Base-by-base conservation (phyloP, 2,113 vertebrate species). In the Varanus komodoensis region DNA sequence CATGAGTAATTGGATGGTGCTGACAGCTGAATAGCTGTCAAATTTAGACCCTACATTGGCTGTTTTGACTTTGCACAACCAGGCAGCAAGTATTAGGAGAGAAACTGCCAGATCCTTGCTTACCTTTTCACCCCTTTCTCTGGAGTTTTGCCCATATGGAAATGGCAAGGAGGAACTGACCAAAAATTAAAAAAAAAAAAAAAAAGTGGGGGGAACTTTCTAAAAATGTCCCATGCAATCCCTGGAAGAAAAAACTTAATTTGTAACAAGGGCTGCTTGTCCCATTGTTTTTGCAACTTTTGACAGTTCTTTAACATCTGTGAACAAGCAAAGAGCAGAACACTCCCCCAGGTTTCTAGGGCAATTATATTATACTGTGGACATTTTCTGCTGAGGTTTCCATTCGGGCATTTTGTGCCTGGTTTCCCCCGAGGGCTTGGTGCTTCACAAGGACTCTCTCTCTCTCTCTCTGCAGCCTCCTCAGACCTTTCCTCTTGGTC, bases 1-100 rank as follows among this genome's bases (percentile, higher is more conserved):
- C 92, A 91, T 92, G 92, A 92, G 91, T 98, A 98, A 98, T 98
- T 97, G 97, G 96, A 91, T 97, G 81, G 96, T 91, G 97, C 97
- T 97, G 98, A 98, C 96, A 97, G 96, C 97, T 92, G 94, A 93
- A 91, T 85, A 64, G 94, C 93, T 84, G 89, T 87, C 92, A 94
- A 95, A 96, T 97, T 97, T 93, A 48, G 94, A 94, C 95, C 91
- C 93, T 88, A 87, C 80, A 78, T 69, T 88, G 64, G 92, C 77
- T 90, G 14, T 78, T 95, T 93, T 88, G 87, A 34, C 6, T 1
- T 86, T 80, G 69, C 79, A 64, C 50, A 67, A 32, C 19, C 78
- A 75, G 89, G 81, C 44, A 84, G 73, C 82, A 90, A 89, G 93
- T 93, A 91, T 93, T 91, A 93, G 78, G 89, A 90, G 75, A 90